Conservation (phyloP, 2,797 vertebrate genomes). For the Acrossocheilus fasciatus region DNA sequence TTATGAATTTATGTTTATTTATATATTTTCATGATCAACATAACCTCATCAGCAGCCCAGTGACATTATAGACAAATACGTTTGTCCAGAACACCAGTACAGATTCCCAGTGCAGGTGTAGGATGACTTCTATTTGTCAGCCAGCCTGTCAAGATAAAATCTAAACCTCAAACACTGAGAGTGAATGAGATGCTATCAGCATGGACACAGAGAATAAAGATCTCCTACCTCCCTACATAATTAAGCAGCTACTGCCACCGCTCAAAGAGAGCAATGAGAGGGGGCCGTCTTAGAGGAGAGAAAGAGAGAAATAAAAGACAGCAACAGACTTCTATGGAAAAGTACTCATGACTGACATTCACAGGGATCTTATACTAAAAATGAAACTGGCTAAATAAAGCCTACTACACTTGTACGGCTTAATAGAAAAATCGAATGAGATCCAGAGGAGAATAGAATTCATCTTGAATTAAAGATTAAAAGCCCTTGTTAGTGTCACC, state of each 20-base stretch:
- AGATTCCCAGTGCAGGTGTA: conserved; percentile 37
- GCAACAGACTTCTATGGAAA: conserved; percentile 47
- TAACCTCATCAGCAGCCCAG: background rate
- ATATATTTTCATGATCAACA: background rate
- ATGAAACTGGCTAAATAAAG: conserved; percentile 39
- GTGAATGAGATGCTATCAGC: conserved; percentile 59
- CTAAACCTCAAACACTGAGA: conserved; percentile 54
- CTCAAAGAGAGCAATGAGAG: conserved; percentile 69
- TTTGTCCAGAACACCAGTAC: conserved; percentile 36
- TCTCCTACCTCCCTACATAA: conserved; percentile 73
- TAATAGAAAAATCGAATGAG: conserved; percentile 31
- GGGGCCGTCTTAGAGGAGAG: conserved; percentile 71
- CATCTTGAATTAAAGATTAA: conserved; percentile 45
- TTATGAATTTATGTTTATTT: background rate
- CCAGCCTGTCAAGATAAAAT: conserved; percentile 47
- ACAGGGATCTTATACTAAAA: conserved; percentile 25
- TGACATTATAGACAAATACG: conserved; percentile 23
- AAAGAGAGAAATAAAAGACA: conserved; percentile 47
- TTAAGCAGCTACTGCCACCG: conserved; percentile 71
- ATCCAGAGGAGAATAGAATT: conserved; percentile 35
- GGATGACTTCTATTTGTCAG: conserved; percentile 49
- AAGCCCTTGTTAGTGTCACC: conserved; percentile 43
- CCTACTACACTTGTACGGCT: conserved; percentile 17
- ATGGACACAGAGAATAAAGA: conserved; percentile 64
- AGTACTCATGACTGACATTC: conserved; percentile 52